Conservation (phyloP, 2,888 invertebrate species). For the Sisyra nigra region DNA sequence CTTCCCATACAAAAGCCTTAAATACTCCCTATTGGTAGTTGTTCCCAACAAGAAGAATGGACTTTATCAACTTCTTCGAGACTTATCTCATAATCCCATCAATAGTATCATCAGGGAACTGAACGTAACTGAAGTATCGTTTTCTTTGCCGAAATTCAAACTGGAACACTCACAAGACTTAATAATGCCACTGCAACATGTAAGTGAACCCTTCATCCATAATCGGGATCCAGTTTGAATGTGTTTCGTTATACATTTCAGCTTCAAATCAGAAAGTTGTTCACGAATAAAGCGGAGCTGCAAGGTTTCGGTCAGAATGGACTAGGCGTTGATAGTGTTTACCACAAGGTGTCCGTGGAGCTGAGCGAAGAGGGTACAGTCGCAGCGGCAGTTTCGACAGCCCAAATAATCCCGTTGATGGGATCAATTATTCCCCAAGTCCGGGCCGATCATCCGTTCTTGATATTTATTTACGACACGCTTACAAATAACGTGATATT, state of each 20-base stretch:
- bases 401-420: slow-evolving; percentile 42
- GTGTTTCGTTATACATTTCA: slow-evolving; percentile 22
- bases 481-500: slow-evolving; percentile 1
- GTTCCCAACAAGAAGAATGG: slow-evolving; percentile 37
- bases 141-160: slow-evolving; percentile 42
- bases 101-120: slow-evolving; percentile 29
- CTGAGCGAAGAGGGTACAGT: slow-evolving; percentile 49
- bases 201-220: too few species aligned
- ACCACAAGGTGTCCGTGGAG: slow-evolving; percentile 46
- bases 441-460: slow-evolving; percentile 42
- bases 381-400: slow-evolving; percentile 43
- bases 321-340: slow-evolving; percentile 34
- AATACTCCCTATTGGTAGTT: slow-evolving; percentile 44
- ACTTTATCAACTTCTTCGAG: slow-evolving; percentile 31
- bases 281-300: slow-evolving; percentile 36
- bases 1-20: slow-evolving; percentile 53
- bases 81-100: slow-evolving; percentile 37
- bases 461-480: slow-evolving; percentile 45
- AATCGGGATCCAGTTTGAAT: too few species aligned
- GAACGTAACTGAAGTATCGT: slow-evolving; percentile 30
- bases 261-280: slow-evolving; percentile 41
- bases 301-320: slow-evolving; percentile 27
- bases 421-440: slow-evolving; percentile 32
- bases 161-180: slow-evolving; percentile 39
- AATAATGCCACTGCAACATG: slow-evolving; percentile 29